Evolutionary conservation across 2,113 vertebrate genomes (phyloP).

Genomic region (Anseranas semipalmata): DNA sequence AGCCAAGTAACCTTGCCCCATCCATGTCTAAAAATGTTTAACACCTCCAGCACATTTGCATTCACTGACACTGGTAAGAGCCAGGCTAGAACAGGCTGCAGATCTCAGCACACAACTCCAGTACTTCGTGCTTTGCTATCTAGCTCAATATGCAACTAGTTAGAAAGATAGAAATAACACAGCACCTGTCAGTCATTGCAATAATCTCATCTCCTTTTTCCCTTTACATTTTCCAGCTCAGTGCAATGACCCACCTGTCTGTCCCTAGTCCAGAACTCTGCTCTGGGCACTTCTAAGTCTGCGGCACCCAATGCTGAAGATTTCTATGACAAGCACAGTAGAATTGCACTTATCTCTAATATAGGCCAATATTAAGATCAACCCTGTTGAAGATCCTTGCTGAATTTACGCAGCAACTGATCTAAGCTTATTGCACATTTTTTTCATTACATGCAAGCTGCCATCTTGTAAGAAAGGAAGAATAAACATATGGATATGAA

Average conservation of each 20-base stretch:
- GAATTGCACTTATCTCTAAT: background rate
- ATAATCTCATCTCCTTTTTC: background rate
- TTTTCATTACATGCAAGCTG: constrained; percentile 49
- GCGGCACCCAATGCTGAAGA: background rate
- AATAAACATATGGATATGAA: constrained; percentile 68
- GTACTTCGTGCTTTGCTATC: background rate
- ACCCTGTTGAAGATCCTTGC: background rate
- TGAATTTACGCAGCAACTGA: background rate
- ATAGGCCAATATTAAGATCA: background rate
- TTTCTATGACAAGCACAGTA: background rate
- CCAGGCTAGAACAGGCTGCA: background rate
- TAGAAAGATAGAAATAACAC: background rate
- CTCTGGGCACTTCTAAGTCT: background rate
- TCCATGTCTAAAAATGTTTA: accelerated
- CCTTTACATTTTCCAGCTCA: background rate
- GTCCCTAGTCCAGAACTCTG: background rate
- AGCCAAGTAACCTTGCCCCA: background rate
- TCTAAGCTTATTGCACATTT: constrained; percentile 22
- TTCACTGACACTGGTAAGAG: background rate
- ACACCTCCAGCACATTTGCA: accelerated
- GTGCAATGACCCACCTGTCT: background rate
- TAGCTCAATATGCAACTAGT: background rate
- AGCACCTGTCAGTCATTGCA: background rate
- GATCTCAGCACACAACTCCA: background rate
- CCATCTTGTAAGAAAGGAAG: constrained; percentile 59